Evolutionary conservation across 2,113 vertebrate species (phyloP).

Genomic region (Dromiciops gliroides): DNA sequence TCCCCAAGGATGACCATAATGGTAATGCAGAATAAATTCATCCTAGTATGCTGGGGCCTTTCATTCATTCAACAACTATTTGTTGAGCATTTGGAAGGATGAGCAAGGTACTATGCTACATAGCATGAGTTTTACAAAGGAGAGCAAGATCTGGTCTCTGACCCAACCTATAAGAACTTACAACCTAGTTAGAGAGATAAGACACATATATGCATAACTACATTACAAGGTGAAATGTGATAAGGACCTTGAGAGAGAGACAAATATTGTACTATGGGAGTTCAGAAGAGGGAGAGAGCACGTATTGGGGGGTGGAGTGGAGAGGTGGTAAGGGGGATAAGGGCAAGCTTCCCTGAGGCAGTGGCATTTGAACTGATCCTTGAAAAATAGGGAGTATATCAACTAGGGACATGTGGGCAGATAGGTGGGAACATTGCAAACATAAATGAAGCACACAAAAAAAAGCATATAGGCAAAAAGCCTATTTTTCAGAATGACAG

Average conservation of each 20-base stretch:
- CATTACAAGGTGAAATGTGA: not conserved
- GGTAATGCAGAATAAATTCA: slow-evolving; percentile 65
- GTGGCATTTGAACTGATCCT: not conserved
- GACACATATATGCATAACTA: not conserved
- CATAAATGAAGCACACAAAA: not conserved
- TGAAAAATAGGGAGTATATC: not conserved
- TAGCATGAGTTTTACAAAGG: not conserved
- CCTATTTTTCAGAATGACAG: too few species aligned
- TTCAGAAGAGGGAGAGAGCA: not conserved
- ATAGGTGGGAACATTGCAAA: not conserved
- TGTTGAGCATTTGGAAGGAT: not conserved
- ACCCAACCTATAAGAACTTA: not conserved
- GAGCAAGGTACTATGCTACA: not conserved
- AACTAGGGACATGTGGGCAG: not conserved
- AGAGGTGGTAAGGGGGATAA: not conserved
- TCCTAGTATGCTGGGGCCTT: slow-evolving; percentile 54
- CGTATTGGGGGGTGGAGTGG: not conserved
- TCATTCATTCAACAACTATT: not conserved
- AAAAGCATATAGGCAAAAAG: not conserved
- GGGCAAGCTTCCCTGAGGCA: not conserved
- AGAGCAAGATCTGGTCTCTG: not conserved
- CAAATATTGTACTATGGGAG: not conserved
- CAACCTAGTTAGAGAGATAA: not conserved
- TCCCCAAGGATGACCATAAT: slow-evolving; percentile 49
- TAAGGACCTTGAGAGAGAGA: not conserved